phyloP scores from a whole-genome alignment of 2,888 invertebrate species.

The Sesamia inferens region DNA sequence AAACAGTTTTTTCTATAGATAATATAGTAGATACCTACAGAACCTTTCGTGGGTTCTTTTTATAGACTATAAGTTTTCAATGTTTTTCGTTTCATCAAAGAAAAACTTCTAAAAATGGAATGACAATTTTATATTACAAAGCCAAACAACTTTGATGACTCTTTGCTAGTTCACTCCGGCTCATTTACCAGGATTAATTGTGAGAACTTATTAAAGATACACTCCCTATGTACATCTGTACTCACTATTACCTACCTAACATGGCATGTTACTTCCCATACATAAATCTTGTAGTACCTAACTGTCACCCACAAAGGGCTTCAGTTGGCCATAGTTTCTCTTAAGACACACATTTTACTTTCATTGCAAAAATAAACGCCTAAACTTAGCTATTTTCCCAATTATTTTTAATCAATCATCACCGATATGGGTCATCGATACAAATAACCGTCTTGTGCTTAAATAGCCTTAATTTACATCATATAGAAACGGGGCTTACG shows the following conservation, averaged over 20 bases:
- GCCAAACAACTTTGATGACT: neutral
- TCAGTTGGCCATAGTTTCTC: slow-evolving; percentile 1
- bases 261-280: neutral
- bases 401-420: slow-evolving; percentile 62
- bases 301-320: neutral
- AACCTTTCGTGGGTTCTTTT: neutral
- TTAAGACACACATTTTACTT: slow-evolving; percentile 19
- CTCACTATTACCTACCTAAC: neutral
- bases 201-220: slow-evolving; percentile 3
- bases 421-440: slow-evolving; percentile 58
- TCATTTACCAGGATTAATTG: neutral
- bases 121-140: neutral
- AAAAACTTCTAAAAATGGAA: neutral
- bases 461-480: slow-evolving; percentile 71
- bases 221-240: too few relatives aligned
- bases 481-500: slow-evolving; percentile 55
- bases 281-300: neutral
- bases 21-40: too few relatives aligned
- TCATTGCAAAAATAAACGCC: slow-evolving; percentile 44
- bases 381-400: slow-evolving; percentile 51
- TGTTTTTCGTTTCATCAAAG: neutral
- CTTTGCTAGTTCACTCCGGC: neutral
- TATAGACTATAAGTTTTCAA: slow-evolving; percentile 21
- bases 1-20: too few relatives aligned
- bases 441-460: slow-evolving; percentile 68